Conservation (phyloP, 2,888 invertebrate species). For the Trisateles emortualis region DNA sequence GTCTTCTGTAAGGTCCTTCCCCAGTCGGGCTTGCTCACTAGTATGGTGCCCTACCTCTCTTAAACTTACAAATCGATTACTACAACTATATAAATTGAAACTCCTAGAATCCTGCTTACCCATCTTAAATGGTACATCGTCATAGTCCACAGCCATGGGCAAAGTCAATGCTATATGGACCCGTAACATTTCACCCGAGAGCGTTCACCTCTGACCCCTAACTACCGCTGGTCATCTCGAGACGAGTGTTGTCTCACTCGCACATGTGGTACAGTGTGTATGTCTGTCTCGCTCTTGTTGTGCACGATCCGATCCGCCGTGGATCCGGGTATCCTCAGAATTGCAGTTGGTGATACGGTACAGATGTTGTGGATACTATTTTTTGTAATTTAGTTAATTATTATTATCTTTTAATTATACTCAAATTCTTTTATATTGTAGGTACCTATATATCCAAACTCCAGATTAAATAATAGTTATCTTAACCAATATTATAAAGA, state of each 20-base stretch:
- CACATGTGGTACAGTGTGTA: slow-evolving; percentile 32
- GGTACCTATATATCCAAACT: too few relatives aligned
- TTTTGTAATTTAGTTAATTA: neutral
- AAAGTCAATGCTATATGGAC: slow-evolving; percentile 51
- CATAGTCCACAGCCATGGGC: slow-evolving; percentile 55
- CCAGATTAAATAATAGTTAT: too few relatives aligned
- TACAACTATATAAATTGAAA: neutral
- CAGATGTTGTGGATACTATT: slow-evolving; percentile 49
- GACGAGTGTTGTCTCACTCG: slow-evolving; percentile 63
- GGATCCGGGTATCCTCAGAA: slow-evolving; percentile 84
- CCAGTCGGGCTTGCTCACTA: too few relatives aligned
- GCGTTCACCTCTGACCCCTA: slow-evolving; percentile 85
- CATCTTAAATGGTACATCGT: slow-evolving; percentile 15
- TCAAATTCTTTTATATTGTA: too few relatives aligned
- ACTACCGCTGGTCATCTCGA: slow-evolving; percentile 83
- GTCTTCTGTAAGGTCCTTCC: too few relatives aligned
- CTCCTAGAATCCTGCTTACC: neutral
- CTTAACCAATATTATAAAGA: too few relatives aligned
- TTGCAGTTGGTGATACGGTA: slow-evolving; percentile 71
- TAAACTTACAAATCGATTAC: too few relatives aligned
- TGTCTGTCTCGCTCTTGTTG: slow-evolving; percentile 58
- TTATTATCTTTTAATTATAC: too few relatives aligned
- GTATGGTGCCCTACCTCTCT: too few relatives aligned
- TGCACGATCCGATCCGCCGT: slow-evolving; percentile 79
- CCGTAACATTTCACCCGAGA: slow-evolving; percentile 77